Percentiles rank a stretch among this genome's conserved stretches.
Evolutionary conservation across 2,113 vertebrate species (phyloP).

Genomic region (Gymnarchus niloticus): DNA sequence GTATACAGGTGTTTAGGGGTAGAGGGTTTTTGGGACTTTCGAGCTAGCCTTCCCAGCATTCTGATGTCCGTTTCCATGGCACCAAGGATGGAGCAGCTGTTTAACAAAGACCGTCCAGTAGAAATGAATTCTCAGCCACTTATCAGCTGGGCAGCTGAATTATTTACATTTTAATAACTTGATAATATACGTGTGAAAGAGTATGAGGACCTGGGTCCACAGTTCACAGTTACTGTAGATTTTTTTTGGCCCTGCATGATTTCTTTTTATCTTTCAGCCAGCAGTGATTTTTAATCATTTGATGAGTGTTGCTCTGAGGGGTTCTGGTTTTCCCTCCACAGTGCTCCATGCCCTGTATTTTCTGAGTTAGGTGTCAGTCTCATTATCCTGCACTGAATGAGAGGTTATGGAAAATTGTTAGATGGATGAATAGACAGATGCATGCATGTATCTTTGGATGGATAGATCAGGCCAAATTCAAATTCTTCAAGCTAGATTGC

Average conservation of each 20-base stretch:
- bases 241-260: neutral
- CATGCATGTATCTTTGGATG: too few species aligned
- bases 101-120: neutral
- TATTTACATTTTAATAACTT: neutral
- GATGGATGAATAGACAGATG: neutral
- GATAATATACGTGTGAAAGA: too few species aligned
- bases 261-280: neutral
- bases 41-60: conserved; percentile 14
- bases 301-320: neutral
- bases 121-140: neutral
- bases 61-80: neutral
- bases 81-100: neutral
- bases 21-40: conserved; percentile 16
- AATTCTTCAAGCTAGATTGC: neutral
- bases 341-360: neutral
- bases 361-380: too few species aligned
- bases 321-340: neutral
- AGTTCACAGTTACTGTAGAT: neutral
- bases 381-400: neutral
- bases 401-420: neutral
- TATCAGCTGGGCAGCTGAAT: neutral
- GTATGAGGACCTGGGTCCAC: neutral
- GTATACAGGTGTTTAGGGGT: conserved; percentile 17
- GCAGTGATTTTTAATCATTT: neutral
- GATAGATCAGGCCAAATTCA: neutral